Evolutionary conservation across 2,888 invertebrate genomes (phyloP).

Genomic region (Callyntrura guangdongensis): DNA sequence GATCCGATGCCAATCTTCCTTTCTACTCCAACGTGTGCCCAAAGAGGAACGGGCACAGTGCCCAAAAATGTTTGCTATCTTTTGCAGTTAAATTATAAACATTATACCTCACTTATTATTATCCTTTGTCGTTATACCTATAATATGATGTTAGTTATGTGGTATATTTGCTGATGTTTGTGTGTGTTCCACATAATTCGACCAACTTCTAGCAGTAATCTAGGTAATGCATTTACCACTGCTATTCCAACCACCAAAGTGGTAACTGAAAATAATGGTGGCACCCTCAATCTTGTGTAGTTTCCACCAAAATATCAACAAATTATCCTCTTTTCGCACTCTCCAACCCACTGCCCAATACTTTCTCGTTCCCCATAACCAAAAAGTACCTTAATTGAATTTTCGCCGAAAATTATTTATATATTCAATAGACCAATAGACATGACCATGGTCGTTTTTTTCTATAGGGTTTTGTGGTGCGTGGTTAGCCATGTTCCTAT

Average conservation of each 20-base stretch:
- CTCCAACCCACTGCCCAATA: not conserved
- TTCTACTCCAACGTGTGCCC: not conserved
- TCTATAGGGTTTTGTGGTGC: not conserved
- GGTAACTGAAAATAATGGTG: not conserved
- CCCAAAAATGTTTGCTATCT: constrained; percentile 38
- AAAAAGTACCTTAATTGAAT: constrained; percentile 2
- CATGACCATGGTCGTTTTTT: not conserved
- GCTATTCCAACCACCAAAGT: constrained; percentile 3
- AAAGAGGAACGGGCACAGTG: constrained; percentile 47
- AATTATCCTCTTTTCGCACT: not conserved
- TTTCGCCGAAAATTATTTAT: too few relatives aligned
- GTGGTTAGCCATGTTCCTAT: not conserved
- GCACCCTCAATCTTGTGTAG: constrained; percentile 31
- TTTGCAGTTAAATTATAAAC: constrained; percentile 32
- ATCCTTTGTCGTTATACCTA: constrained; percentile 9
- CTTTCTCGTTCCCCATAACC: not conserved
- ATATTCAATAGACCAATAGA: too few relatives aligned
- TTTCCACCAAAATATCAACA: constrained; percentile 7
- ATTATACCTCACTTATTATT: not conserved
- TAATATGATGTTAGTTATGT: too few relatives aligned
- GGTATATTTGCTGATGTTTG: not conserved
- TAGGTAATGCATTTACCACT: not conserved
- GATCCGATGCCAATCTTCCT: not conserved
- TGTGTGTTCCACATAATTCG: constrained; percentile 44
- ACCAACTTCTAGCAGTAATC: too few relatives aligned